Evolutionary conservation across 2,113 vertebrate species (phyloP).

Genomic region (Rostratula benghalensis): DNA sequence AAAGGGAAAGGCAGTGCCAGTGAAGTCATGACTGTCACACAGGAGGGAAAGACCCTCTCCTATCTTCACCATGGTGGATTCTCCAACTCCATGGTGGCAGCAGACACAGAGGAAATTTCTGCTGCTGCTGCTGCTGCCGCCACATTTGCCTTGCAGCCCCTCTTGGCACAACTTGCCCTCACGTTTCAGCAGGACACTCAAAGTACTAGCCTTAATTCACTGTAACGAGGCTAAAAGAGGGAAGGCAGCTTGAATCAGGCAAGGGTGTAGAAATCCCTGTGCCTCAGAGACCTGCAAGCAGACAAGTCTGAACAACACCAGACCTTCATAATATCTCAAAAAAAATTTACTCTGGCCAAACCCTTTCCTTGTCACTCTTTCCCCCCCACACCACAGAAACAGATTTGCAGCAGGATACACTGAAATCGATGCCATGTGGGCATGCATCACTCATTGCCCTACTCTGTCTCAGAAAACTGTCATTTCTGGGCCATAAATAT

Average conservation of each 20-base stretch:
- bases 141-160: not conserved
- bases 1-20: not conserved
- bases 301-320: not conserved
- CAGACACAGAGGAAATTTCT: not conserved
- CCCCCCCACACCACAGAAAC: not conserved
- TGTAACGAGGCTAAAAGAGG: not conserved
- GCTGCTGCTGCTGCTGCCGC: not conserved
- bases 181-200: not conserved
- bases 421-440: not conserved
- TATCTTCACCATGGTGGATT: not conserved
- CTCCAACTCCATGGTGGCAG: not conserved
- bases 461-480: not conserved
- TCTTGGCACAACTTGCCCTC: not conserved
- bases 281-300: not conserved
- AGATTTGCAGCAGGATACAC: not conserved
- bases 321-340: not conserved
- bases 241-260: not conserved
- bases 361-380: not conserved
- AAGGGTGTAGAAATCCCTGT: fast-evolving
- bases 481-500: conserved; percentile 35
- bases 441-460: not conserved
- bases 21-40: not conserved
- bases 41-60: not conserved
- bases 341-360: not conserved
- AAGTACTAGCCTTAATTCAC: not conserved